Percentiles rank a stretch among this genome's conserved stretches.
phyloP scores from a whole-genome alignment of 2,113 vertebrate species.

The Pteronura brasiliensis region DNA sequence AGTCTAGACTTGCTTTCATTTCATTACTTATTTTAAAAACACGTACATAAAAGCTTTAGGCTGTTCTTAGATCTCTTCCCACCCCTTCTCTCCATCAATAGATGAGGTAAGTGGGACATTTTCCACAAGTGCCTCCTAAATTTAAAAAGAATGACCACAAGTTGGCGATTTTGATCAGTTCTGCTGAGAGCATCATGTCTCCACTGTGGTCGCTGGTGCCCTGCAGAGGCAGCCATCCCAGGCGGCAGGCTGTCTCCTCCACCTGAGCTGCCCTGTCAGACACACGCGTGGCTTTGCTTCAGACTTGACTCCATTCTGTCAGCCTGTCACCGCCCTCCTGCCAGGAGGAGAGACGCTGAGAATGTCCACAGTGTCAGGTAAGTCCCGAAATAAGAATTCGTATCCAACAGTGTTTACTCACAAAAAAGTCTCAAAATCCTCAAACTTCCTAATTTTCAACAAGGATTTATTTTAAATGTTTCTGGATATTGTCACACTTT shows the following conservation, averaged over 20 bases:
- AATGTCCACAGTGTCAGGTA: not conserved
- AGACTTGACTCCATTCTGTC: constrained; percentile 70
- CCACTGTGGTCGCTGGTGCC: not conserved
- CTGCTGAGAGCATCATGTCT: constrained; percentile 52
- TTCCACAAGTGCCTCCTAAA: not conserved
- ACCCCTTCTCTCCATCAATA: not conserved
- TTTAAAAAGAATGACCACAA: not conserved
- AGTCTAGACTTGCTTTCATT: not conserved
- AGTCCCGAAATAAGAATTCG: not conserved
- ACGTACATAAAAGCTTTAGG: not conserved
- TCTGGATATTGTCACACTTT: constrained; percentile 54
- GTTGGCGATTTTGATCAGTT: constrained; percentile 12
- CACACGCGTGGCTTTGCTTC: constrained; percentile 21
- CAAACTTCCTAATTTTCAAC: constrained; percentile 68
- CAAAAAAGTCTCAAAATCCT: not conserved
- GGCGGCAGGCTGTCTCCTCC: not conserved
- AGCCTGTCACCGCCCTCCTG: constrained; percentile 68
- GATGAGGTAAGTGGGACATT: not conserved
- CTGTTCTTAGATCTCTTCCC: not conserved
- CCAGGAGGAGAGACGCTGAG: constrained; percentile 62
- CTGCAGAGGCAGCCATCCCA: not conserved
- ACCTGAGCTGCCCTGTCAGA: constrained; percentile 54
- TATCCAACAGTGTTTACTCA: not conserved
- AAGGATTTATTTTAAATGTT: constrained; percentile 77
- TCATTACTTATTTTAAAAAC: constrained; percentile 1